Evolutionary conservation across 2,797 vertebrate species (phyloP).

Genomic region (Rhyacichthys aspro): DNA sequence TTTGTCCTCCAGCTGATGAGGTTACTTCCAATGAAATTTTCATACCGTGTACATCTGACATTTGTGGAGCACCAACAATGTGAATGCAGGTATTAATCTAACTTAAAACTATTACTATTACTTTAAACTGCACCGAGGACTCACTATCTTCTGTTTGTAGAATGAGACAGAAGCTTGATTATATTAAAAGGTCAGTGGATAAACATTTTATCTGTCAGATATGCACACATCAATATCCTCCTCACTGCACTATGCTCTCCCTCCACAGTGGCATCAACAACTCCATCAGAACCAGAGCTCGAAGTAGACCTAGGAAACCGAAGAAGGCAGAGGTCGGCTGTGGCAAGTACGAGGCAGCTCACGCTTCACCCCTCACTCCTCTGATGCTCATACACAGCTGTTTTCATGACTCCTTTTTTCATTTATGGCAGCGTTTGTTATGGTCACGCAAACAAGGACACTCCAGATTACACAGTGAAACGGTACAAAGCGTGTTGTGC

Average conservation of each 20-base stretch:
- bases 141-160: slow-evolving; percentile 33
- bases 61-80: slow-evolving; percentile 87
- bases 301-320: slow-evolving; percentile 75
- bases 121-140: too few species aligned
- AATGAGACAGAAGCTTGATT: slow-evolving; percentile 23
- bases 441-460: slow-evolving; percentile 27
- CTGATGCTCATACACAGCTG: too few species aligned
- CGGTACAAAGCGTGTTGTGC: background rate
- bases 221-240: slow-evolving; percentile 19
- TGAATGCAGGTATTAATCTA: slow-evolving; percentile 83
- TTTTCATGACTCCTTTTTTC: slow-evolving; percentile 29
- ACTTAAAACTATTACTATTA: background rate
- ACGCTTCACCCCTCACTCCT: slow-evolving; percentile 11
- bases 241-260: slow-evolving; percentile 28
- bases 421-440: slow-evolving; percentile 37
- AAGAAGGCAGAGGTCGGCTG: slow-evolving; percentile 80
- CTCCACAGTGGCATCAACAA: slow-evolving; percentile 34
- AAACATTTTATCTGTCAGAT: slow-evolving; percentile 13
- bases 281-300: slow-evolving; percentile 57
- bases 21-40: slow-evolving; percentile 65
- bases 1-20: slow-evolving; percentile 76
- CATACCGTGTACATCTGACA: slow-evolving; percentile 74
- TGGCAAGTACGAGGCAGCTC: slow-evolving; percentile 82
- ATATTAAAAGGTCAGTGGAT: slow-evolving; percentile 59
- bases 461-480: slow-evolving; percentile 32